These are phyloP conservation scores for Microchrysa polita DNA, from an alignment of 2,888 invertebrate genomes.

Conservation along the genomic window DNA sequence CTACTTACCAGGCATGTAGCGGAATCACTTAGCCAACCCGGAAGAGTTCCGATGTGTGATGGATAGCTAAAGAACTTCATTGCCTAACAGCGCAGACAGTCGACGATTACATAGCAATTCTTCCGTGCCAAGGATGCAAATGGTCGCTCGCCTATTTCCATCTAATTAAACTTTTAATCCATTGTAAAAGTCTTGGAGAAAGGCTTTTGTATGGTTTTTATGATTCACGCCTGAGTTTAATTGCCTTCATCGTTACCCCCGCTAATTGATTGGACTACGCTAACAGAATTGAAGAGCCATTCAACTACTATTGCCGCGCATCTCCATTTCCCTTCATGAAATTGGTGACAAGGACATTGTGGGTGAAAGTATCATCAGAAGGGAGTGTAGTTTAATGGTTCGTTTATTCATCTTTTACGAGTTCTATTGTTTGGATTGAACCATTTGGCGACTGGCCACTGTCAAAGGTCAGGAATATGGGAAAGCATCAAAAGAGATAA, in stretches of 20 bases:
- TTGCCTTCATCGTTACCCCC: constrained; percentile 44
- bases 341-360: constrained; percentile 7
- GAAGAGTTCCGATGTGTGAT: constrained; percentile 48
- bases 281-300: constrained; percentile 41
- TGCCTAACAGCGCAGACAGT: constrained; percentile 33
- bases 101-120: constrained; percentile 13
- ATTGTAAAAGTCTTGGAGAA: constrained; percentile 44
- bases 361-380: constrained; percentile 17
- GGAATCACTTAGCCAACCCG: constrained; percentile 2
- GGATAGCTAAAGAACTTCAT: constrained; percentile 36
- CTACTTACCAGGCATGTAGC: not conserved
- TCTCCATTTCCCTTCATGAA: not conserved
- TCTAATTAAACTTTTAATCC: constrained; percentile 50
- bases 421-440: constrained; percentile 31
- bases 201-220: constrained; percentile 50
- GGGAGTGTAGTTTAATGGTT: constrained; percentile 44
- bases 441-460: constrained; percentile 46
- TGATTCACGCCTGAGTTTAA: constrained; percentile 50
- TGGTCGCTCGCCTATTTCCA: constrained; percentile 46
- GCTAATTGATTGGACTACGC: constrained; percentile 49
- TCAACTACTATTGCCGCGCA: not conserved
- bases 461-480: constrained; percentile 20
- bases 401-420: constrained; percentile 43
- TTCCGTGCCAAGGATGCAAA: constrained; percentile 20
- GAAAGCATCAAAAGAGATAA: constrained; percentile 7